phyloP scores from a whole-genome alignment of 2,888 invertebrate genomes.

The Tuberolachnus salignus region DNA sequence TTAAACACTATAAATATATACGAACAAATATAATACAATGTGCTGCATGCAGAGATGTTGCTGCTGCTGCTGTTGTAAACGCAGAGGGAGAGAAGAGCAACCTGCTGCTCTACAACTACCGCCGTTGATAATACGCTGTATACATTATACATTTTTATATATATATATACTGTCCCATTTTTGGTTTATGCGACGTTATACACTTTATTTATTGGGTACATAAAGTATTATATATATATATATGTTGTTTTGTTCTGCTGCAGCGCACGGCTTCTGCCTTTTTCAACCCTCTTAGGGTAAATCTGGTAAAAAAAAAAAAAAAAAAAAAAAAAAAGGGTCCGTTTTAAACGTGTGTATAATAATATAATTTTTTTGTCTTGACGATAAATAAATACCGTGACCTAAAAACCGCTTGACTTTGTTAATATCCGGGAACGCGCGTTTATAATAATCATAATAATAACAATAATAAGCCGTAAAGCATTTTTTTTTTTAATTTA shows the following conservation, averaged over 20 bases:
- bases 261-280: slow-evolving; percentile 16
- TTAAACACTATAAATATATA: background rate
- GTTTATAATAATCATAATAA: background rate
- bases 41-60: slow-evolving; percentile 26
- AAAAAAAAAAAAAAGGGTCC: slow-evolving; percentile 12
- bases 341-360: slow-evolving; percentile 13
- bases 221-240: slow-evolving; percentile 21
- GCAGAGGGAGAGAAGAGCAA: slow-evolving; percentile 34
- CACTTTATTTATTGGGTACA: slow-evolving; percentile 53
- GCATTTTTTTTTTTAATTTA: too few species aligned
- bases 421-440: slow-evolving; percentile 35
- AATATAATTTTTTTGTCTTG: background rate
- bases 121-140: background rate
- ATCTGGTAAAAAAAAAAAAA: slow-evolving; percentile 30
- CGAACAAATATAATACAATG: background rate
- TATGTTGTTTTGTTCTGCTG: slow-evolving; percentile 11
- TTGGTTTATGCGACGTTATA: slow-evolving; percentile 42
- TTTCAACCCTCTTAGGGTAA: slow-evolving; percentile 43
- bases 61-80: background rate
- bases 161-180: slow-evolving; percentile 18
- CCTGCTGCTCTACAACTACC: slow-evolving; percentile 33
- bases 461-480: too few species aligned
- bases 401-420: slow-evolving; percentile 39
- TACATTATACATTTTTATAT: background rate
- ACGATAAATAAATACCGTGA: slow-evolving; percentile 22